phyloP scores from a whole-genome alignment of 92 coral and sea anemone genomes.

The Scolanthus callimorphus region DNA sequence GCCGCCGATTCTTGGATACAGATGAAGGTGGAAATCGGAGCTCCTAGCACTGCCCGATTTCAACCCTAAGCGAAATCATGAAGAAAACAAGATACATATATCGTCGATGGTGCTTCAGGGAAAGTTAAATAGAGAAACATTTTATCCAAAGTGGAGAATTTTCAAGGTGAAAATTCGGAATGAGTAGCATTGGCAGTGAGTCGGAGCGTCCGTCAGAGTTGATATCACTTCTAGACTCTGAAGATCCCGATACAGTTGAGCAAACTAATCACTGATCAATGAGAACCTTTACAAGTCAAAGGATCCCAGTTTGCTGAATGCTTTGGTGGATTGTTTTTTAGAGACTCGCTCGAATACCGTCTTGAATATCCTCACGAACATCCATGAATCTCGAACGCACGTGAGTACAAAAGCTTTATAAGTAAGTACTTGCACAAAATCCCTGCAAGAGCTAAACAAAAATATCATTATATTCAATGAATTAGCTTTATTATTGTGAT shows the following conservation, averaged over 20 bases:
- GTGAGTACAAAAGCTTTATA: slow-evolving; percentile 27
- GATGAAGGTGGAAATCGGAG: slow-evolving; percentile 20
- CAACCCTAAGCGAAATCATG: too few species aligned
- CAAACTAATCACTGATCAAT: slow-evolving; percentile 66
- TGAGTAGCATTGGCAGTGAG: slow-evolving; percentile 11
- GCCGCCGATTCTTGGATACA: slow-evolving; percentile 31
- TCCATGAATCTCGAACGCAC: slow-evolving; percentile 74
- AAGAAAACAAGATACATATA: too few species aligned
- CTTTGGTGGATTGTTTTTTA: slow-evolving; percentile 69
- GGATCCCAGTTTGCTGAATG: slow-evolving; percentile 70
- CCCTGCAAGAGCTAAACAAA: not conserved
- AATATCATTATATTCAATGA: too few species aligned
- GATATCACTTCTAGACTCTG: slow-evolving; percentile 71
- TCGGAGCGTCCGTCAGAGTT: slow-evolving; percentile 60
- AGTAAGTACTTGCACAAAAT: too few species aligned
- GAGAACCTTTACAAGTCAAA: slow-evolving; percentile 80
- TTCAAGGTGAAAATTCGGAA: too few species aligned
- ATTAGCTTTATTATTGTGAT: too few species aligned
- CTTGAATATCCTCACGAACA: slow-evolving; percentile 71
- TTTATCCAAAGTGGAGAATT: too few species aligned
- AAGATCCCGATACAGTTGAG: slow-evolving; percentile 64
- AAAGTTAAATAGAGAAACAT: not conserved
- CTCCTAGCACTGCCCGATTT: slow-evolving; percentile 19
- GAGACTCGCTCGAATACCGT: slow-evolving; percentile 71
- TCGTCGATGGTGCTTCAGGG: too few species aligned